Conservation (phyloP, 35 echinoderm and acorn worm genomes). For the Antedon bifida region DNA sequence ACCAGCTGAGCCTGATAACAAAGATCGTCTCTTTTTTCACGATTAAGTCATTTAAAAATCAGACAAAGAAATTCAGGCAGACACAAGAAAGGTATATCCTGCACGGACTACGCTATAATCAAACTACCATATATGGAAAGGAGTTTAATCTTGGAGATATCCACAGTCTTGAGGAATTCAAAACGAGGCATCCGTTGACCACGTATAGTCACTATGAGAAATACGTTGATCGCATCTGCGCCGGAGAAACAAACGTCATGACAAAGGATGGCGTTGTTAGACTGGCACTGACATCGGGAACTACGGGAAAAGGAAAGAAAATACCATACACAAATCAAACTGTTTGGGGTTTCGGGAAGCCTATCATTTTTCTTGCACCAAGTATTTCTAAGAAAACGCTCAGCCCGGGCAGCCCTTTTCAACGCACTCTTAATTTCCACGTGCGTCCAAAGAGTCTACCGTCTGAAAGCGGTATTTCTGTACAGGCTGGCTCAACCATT, state of each 20-base stretch:
- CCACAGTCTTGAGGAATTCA: constrained; percentile 19
- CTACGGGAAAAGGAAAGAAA: constrained; percentile 27
- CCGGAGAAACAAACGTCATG: constrained; percentile 45
- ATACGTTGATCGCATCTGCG: constrained; percentile 42
- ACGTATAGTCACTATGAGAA: constrained; percentile 35
- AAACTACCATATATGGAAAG: constrained; percentile 32
- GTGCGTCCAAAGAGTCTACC: neutral
- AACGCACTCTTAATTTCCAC: neutral
- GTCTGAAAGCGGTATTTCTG: neutral
- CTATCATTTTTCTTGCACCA: neutral
- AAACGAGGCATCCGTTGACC: constrained; percentile 27
- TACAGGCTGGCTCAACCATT: neutral
- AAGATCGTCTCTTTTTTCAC: neutral
- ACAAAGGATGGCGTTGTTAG: constrained; percentile 11
- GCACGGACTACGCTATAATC: neutral
- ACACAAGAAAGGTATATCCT: neutral
- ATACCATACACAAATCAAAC: constrained; percentile 10
- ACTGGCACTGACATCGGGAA: constrained; percentile 41
- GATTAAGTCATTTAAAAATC: neutral
- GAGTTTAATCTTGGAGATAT: constrained; percentile 27
- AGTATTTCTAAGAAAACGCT: neutral
- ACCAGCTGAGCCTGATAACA: neutral
- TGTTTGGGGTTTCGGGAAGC: too few relatives aligned
- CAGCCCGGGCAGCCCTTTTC: neutral
- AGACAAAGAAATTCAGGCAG: neutral